Percentiles rank a stretch among this genome's conserved stretches.
These are phyloP conservation scores for Oreochromis niloticus DNA, from an alignment of 2,113 vertebrate species.

Conservation along the genomic window DNA sequence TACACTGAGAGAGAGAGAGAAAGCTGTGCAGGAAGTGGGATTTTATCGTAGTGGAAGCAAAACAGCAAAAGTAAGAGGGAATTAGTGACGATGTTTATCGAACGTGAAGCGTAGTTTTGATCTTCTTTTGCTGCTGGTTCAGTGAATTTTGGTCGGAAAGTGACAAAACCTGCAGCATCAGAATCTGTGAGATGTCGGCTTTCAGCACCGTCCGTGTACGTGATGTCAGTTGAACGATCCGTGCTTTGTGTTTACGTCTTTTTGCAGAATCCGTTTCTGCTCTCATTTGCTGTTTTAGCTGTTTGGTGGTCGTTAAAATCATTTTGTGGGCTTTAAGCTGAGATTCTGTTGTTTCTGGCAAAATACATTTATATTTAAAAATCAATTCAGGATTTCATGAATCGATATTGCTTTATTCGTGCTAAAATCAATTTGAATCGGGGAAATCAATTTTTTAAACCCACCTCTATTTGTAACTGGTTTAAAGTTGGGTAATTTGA, in stretches of 20 bases:
- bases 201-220: neutral
- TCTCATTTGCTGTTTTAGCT: neutral
- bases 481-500: neutral
- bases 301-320: neutral
- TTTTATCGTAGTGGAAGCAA: neutral
- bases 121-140: neutral
- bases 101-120: accelerated
- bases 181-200: neutral
- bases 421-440: neutral
- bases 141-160: neutral
- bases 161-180: neutral
- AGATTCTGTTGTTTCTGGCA: neutral
- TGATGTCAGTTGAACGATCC: accelerated
- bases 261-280: neutral
- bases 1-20: neutral
- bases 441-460: neutral
- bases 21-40: neutral
- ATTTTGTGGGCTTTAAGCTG: neutral
- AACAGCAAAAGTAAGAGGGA: neutral
- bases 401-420: neutral
- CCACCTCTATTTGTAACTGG: neutral
- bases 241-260: neutral
- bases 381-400: neutral
- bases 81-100: neutral
- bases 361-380: neutral